phyloP scores from a whole-genome alignment of 2,797 vertebrate species.

The Malurus leucopterus region DNA sequence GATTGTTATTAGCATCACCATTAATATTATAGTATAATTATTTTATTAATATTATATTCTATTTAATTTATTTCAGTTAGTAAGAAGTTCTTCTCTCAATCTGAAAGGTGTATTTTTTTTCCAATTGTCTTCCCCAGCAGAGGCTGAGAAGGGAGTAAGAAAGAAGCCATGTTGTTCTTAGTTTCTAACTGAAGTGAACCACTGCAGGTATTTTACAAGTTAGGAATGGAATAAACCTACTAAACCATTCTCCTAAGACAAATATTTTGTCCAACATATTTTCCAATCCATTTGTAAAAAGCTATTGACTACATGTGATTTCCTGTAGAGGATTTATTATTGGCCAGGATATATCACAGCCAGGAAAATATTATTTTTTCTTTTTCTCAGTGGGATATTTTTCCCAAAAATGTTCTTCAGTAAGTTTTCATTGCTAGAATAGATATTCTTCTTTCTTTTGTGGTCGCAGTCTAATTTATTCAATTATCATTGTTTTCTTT shows the following conservation, averaged over 20 bases:
- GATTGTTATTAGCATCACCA: rapidly evolving
- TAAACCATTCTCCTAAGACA: neutral
- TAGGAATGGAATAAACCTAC: neutral
- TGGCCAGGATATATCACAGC: neutral
- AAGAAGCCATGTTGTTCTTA: neutral
- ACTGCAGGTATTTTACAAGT: neutral
- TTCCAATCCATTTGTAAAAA: neutral
- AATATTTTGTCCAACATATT: neutral
- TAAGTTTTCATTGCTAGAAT: neutral
- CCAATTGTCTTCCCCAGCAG: rapidly evolving
- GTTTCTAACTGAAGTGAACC: neutral
- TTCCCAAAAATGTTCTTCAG: neutral
- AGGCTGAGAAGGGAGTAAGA: neutral
- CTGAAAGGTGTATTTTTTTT: neutral
- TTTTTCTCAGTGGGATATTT: neutral
- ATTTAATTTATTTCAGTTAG: neutral
- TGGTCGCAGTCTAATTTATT: neutral
- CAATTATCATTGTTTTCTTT: rapidly evolving
- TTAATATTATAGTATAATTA: neutral
- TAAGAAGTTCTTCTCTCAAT: neutral
- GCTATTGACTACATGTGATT: neutral
- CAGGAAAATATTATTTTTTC: neutral
- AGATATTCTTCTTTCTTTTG: neutral
- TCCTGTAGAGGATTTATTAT: neutral
- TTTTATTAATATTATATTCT: too few relatives aligned